Evolutionary conservation across 1,140 invertebrate species (phyloP).

Genomic region (Metopolophium dirhodum): DNA sequence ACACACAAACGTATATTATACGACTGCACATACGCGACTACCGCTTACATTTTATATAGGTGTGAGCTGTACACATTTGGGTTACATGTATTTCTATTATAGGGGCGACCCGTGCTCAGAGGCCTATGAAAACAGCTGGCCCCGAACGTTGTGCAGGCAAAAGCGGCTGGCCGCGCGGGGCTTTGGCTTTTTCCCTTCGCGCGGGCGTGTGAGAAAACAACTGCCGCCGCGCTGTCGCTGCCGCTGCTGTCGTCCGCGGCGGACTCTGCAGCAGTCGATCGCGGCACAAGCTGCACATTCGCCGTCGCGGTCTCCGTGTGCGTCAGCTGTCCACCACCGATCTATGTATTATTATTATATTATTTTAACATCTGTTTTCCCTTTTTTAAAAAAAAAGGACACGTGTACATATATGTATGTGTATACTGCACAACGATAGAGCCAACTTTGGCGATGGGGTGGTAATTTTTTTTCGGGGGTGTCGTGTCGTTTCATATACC

Average conservation of each 20-base stretch:
- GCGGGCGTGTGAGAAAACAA: constrained; percentile 41
- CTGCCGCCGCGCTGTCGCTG: neutral
- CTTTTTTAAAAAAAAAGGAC: constrained; percentile 23
- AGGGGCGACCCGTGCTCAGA: neutral
- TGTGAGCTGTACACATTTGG: neutral
- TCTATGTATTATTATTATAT: neutral
- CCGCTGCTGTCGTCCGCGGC: neutral
- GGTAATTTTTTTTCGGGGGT: neutral
- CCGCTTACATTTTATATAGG: neutral
- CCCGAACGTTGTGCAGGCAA: neutral
- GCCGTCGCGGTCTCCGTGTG: constrained; percentile 2
- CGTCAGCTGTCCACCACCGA: constrained; percentile 14
- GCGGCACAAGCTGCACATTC: constrained; percentile 34
- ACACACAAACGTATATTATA: neutral
- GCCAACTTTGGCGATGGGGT: constrained; percentile 29
- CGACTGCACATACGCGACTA: neutral
- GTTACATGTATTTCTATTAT: neutral
- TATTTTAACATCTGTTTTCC: constrained; percentile 25
- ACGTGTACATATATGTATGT: neutral
- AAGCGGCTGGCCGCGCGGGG: neutral
- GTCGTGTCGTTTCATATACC: constrained; percentile 5
- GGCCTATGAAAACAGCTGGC: neutral
- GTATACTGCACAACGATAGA: neutral
- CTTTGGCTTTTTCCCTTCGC: neutral
- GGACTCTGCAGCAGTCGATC: neutral